Conservation (phyloP, 2,797 vertebrate genomes). For the Chromis chromis region DNA sequence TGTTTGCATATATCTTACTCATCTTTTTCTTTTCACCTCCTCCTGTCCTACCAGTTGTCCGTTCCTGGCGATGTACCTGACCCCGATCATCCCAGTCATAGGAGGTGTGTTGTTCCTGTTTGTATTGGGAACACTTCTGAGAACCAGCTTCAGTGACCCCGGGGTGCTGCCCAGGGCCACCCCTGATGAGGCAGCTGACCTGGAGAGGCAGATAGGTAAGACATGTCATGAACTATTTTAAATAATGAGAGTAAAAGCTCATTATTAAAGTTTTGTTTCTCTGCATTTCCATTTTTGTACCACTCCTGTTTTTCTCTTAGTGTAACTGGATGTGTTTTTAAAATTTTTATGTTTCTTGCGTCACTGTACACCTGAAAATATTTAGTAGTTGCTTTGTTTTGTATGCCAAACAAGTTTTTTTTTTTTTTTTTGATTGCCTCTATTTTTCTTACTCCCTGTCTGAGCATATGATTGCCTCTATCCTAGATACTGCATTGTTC, state of each 20-base stretch:
- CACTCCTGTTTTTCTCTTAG: neutral
- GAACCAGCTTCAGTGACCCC: slow-evolving; percentile 98
- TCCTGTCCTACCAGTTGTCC: slow-evolving; percentile 87
- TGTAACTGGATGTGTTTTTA: neutral
- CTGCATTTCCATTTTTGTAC: neutral
- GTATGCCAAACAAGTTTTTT: slow-evolving; percentile 2
- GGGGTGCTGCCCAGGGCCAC: slow-evolving; percentile 96
- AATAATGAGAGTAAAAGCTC: neutral
- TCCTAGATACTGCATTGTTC: slow-evolving; percentile 10
- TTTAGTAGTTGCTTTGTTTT: neutral
- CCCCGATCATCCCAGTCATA: slow-evolving; percentile 92
- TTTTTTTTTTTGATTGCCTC: neutral
- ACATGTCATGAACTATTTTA: neutral
- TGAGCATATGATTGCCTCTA: slow-evolving; percentile 2
- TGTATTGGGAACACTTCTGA: slow-evolving; percentile 94
- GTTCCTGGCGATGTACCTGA: slow-evolving; percentile 89
- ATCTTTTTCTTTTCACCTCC: slow-evolving; percentile 9
- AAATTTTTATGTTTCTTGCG: neutral
- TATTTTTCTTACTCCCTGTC: neutral
- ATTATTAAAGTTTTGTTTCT: neutral
- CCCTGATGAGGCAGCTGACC: slow-evolving; percentile 94
- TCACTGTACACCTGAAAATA: neutral
- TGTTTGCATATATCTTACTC: slow-evolving; percentile 1
- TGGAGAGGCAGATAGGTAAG: slow-evolving; percentile 98
- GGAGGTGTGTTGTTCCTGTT: slow-evolving; percentile 95